These are phyloP conservation scores for Mesoclemmys tuberculata DNA, from an alignment of 2,113 vertebrate genomes.

Conservation along the genomic window DNA sequence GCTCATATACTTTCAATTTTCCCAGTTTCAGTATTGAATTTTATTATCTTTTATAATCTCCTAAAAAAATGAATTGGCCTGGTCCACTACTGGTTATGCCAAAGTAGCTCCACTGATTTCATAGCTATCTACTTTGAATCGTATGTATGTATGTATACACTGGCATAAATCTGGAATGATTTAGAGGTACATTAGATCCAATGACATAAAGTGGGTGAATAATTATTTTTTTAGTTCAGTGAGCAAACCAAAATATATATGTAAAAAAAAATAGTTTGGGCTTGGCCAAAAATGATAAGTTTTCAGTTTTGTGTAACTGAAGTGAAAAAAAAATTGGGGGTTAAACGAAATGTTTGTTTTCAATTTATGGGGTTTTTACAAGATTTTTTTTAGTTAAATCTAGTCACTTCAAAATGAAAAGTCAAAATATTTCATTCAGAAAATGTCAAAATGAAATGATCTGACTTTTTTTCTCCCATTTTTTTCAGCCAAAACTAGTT, in stretches of 20 bases:
- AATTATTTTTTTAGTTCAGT: too few relatives aligned
- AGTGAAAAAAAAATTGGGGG: background rate
- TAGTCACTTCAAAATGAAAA: background rate
- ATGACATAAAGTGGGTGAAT: too few relatives aligned
- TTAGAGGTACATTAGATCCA: too few relatives aligned
- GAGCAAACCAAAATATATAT: too few relatives aligned
- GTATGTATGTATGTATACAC: background rate
- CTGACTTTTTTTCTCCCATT: background rate
- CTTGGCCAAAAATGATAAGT: background rate
- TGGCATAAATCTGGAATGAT: background rate
- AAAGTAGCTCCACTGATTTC: background rate
- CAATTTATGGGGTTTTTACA: background rate
- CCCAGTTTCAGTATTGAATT: background rate
- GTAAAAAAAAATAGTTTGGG: background rate
- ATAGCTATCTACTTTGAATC: background rate
- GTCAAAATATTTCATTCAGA: background rate
- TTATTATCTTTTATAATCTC: background rate
- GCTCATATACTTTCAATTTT: background rate
- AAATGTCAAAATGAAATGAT: background rate
- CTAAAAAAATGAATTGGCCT: background rate
- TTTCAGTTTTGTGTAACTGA: background rate
- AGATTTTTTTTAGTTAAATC: background rate
- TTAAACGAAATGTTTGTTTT: background rate
- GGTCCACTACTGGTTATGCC: background rate
- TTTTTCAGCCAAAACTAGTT: background rate